Evolutionary conservation across 2,797 vertebrate genomes (phyloP), one percentile per base, ranked within the genome.

Genomic region (Odontamblyopus lacepedii): DNA sequence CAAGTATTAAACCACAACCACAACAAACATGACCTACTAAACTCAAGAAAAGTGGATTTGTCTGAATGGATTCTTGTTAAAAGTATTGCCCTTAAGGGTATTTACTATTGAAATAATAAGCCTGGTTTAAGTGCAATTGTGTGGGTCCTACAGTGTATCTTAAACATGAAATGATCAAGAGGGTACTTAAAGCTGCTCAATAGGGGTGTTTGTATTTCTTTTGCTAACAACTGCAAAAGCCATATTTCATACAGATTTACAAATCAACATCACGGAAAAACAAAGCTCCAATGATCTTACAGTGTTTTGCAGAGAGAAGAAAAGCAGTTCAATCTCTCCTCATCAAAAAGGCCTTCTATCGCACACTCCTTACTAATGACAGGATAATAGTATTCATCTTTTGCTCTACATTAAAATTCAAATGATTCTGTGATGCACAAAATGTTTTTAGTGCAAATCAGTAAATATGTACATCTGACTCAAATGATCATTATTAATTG

Each of bases 361-460:
- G 7, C 26, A 26, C 26, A 13, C 56, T 26, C 19, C 18, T 79
- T 64, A 77, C 19, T 19, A 51, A 38, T 74, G 50, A 70, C 75
- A 67, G 77, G 73, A 30, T 60, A 71, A 64, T 79, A 56, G 79
- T 67, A 69, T 80, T 71, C 59, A 80, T 72, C 18, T 71, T 77
- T 27, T 71, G n/a, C 41, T 19, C 30, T 32, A 32, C 29, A 32
- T 30, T 32, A 18, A 61, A 15, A 55, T 55, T 53, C 51, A n/a
- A n/a, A n/a, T 6, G 12, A 57, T 26, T 26, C 56, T 27, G 56
- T 59, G 11, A 26, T 27, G 56, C 26, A 59, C 56, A 27, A 4
- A 27, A 55, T 23, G 19, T 55, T 55, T 55, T n/a, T 18, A 3
- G 7, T 23, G 53, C n/a, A 56, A 56, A 53, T 53, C 51, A 7